These are phyloP conservation scores for Phengaris alcon DNA, from an alignment of 2,888 invertebrate genomes.

Conservation along the genomic window DNA sequence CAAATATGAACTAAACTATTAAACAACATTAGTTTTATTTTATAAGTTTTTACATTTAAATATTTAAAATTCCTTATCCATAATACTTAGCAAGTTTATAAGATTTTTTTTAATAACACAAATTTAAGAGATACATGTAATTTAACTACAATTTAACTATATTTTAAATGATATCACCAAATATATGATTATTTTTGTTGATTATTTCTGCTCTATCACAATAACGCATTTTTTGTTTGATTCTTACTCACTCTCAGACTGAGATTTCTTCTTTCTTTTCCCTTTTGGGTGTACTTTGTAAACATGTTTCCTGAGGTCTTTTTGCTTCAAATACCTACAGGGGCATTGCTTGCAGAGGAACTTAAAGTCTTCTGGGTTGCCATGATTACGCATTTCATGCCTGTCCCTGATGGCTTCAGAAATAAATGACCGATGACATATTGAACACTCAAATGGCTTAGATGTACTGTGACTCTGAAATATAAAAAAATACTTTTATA, in stretches of 20 bases:
- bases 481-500: not conserved
- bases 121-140: not conserved
- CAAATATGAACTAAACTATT: no score
- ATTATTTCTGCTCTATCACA: not conserved
- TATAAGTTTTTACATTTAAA: no score
- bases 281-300: slow-evolving; percentile 60
- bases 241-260: slow-evolving; percentile 34
- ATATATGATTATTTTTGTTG: not conserved
- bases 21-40: no score
- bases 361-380: slow-evolving; percentile 55
- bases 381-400: slow-evolving; percentile 56
- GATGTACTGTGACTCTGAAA: slow-evolving; percentile 61
- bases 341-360: slow-evolving; percentile 56
- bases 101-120: slow-evolving; percentile 6
- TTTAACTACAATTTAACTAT: not conserved
- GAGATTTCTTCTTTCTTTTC: slow-evolving; percentile 46
- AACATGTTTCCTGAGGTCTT: slow-evolving; percentile 61
- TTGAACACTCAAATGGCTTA: slow-evolving; percentile 57
- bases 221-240: not conserved
- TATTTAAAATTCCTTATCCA: no score
- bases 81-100: no score
- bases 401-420: slow-evolving; percentile 56
- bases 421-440: slow-evolving; percentile 62
- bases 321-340: slow-evolving; percentile 57
- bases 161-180: not conserved